Base-by-base conservation (phyloP, 2,797 vertebrate species). In the Halcyon chelicuti region DNA sequence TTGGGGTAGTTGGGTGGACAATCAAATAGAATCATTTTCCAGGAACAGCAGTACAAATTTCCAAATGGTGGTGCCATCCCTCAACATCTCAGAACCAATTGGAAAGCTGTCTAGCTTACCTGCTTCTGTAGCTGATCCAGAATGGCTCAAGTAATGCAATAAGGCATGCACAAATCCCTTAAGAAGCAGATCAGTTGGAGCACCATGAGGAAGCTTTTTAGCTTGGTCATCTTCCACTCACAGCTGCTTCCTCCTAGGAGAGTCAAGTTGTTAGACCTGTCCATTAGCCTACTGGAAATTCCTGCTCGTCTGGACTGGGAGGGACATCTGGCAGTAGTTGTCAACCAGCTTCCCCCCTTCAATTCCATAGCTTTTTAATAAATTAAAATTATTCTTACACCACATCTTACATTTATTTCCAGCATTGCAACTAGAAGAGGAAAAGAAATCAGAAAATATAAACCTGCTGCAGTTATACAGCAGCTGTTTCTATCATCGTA, bases 251-350 rank as follows among this genome's bases (percentile, higher is more conserved):
- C 21, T 58, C 28, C 86, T 55, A 58, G 1, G 9, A 57, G 52
- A 86, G 26, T 49, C 46, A 77, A 61, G 70, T 66, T 51, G 65
- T 67, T 89, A 65, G 40, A 90, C 77, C 67, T 95, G 88, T 17
- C 66, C 28, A 26, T 90, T 93, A 84, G 71, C 90, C 55, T 87
- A 5, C 86, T 85, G 84, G 91, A 74, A 85, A 55, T 92, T 95
- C 90, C 51, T 79, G 80, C 52, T 88, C 2, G 0, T 74, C 86
- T 82, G 72, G 80, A 29, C 37, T 88, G 75, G 73, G 78, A 92
- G 62, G 18, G 42, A 76, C 39, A 67, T 8, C 66, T 91, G 76
- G 68, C 87, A 90, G 54, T 31, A 52, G 44, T 42, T 88, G 74
- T 75, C 1, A 12, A 10, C 31, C 49, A 91, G 33, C 52, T 90